Evolutionary conservation across 2,797 vertebrate species (phyloP), one percentile per base, ranked within the genome.

Genomic region (Leucoraja ocellata): DNA sequence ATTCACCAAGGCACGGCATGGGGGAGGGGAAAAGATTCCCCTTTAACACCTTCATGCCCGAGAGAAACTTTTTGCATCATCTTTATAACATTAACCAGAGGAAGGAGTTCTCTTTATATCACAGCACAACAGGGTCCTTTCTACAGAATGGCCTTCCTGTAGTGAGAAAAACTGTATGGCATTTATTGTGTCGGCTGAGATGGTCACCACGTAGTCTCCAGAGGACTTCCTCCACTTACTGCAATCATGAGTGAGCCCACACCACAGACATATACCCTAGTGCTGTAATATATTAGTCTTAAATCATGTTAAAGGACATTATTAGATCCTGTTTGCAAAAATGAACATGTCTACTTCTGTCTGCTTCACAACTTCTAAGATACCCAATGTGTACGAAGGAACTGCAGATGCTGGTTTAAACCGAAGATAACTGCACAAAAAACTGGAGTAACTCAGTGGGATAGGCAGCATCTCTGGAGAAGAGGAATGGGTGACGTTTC

Each of bases 41-140:
- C 16, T 88, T 88, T 88, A 88, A 88, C 84, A 65, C 63, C 61
- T 88, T 88, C 84, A 68, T n/a, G 61, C n/a, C 63, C 7, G 2
- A 14, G 54, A 54, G 25, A 68, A 32, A 65, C 14, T 36, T 32
- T 36, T 14, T 86, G 25, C 83, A 63, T 6, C 28, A 7, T 86
- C 16, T 63, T 14, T 86, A 86, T 65, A 86, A 65, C 81, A 83
- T 28, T 46, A 86, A 83, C 10, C 80, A 58, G 2, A 84, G 11
- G 11, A 88, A 8, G 13, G 84, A 32, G 14, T 16, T 88, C 28
- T 28, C 84, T 88, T 88, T 32, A 5, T 36, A 14, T 16, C 84
- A 88, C 1, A 3, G 84, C 32, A 25, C 80, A 58, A 84, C 13
- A 32, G n/a, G 28, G n/a, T 7, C 14, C 28, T 21, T 14, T 18